A percentile compares a stretch with the other conserved stretches of the same genome.
These are phyloP conservation scores for Nesoenas mayeri DNA, from an alignment of 2,113 vertebrate species.

Conservation along the genomic window DNA sequence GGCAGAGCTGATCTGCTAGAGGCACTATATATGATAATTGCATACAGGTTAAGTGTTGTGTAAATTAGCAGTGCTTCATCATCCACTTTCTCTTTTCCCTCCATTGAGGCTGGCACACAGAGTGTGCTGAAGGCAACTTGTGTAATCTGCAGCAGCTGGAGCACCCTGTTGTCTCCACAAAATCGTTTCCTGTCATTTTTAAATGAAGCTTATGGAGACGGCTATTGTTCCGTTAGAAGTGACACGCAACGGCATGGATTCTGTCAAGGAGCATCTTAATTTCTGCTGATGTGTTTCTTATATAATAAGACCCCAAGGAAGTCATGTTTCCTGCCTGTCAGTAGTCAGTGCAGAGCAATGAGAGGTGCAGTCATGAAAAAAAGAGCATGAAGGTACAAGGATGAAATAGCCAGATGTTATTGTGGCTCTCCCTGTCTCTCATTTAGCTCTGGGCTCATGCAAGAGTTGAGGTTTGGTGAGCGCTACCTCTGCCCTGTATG, in stretches of 20 bases:
- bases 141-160: slow-evolving; percentile 5
- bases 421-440: not conserved
- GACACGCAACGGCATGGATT: not conserved
- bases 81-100: not conserved
- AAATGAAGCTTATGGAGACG: not conserved
- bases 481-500: not conserved
- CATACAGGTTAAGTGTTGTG: slow-evolving; percentile 54
- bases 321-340: not conserved
- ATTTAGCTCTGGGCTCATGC: not conserved
- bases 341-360: not conserved
- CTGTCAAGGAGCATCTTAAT: slow-evolving; percentile 11
- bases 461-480: not conserved
- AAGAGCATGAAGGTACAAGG: not conserved
- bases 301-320: not conserved
- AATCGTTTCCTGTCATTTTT: not conserved
- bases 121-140: slow-evolving; percentile 32
- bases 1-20: not conserved
- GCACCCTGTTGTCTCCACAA: not conserved
- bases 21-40: slow-evolving; percentile 45
- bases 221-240: not conserved
- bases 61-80: slow-evolving; percentile 55
- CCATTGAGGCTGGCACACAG: not conserved
- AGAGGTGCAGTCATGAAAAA: not conserved
- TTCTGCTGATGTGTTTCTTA: not conserved
- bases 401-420: not conserved